phyloP scores from a whole-genome alignment of 2,113 vertebrate genomes.

The Tragelaphus strepsiceros region DNA sequence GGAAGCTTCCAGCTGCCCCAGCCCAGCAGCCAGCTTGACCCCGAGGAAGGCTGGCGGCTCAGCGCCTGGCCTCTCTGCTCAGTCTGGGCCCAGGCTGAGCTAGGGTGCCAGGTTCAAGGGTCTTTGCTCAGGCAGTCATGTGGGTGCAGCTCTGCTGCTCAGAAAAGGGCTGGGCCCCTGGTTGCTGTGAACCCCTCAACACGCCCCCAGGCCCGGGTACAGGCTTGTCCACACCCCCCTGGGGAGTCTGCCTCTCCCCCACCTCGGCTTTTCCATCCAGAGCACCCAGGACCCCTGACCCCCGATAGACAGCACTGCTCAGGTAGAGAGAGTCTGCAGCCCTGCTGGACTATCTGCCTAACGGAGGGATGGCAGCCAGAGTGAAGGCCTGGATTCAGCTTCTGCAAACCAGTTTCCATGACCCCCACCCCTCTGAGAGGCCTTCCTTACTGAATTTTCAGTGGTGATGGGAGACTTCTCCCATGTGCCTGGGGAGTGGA shows the following conservation, averaged over 20 bases:
- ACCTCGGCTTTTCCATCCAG: neutral
- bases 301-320: neutral
- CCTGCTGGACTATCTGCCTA: neutral
- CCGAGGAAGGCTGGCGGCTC: neutral
- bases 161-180: neutral
- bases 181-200: neutral
- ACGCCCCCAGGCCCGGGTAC: fast-evolving
- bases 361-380: too few relatives aligned
- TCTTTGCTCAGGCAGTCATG: neutral
- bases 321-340: neutral
- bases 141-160: neutral
- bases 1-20: neutral
- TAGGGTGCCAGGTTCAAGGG: neutral
- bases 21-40: neutral
- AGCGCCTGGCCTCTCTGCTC: neutral
- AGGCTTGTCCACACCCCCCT: too few relatives aligned
- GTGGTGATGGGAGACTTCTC: neutral
- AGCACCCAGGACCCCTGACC: neutral
- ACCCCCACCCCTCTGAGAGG: neutral
- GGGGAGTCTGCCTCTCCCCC: too few relatives aligned
- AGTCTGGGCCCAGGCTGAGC: neutral
- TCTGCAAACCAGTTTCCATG: neutral
- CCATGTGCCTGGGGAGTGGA: neutral
- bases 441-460: neutral
- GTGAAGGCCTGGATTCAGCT: neutral